Evolutionary conservation across 2,113 vertebrate species (phyloP).

Genomic region (Ibidorhyncha struthersii): DNA sequence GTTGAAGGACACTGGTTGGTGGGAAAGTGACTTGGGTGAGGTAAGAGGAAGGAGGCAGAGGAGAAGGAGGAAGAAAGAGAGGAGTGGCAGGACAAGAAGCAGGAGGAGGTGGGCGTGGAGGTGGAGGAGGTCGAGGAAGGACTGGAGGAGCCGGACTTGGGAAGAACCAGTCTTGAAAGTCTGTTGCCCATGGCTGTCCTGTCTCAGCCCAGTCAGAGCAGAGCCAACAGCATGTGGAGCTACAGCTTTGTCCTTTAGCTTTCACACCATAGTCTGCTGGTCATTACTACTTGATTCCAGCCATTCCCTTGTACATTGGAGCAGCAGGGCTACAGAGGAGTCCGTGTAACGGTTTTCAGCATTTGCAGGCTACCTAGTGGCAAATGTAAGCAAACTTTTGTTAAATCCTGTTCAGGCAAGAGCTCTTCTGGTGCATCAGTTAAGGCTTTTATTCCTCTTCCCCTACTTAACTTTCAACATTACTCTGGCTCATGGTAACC

Average conservation of each 20-base stretch:
- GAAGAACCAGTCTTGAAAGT: neutral
- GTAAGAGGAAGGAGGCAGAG: neutral
- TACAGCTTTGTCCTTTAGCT: neutral
- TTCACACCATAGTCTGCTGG: rapidly evolving
- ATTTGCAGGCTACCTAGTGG: neutral
- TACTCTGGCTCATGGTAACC: neutral
- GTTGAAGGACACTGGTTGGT: rapidly evolving
- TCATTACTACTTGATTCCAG: neutral
- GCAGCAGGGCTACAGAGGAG: neutral
- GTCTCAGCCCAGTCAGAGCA: neutral
- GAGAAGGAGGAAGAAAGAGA: neutral
- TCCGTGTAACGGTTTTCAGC: neutral
- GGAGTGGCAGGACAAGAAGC: neutral
- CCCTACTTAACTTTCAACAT: neutral
- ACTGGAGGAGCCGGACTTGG: neutral
- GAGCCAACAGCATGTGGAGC: neutral
- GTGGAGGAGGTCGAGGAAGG: neutral
- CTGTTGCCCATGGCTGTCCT: neutral
- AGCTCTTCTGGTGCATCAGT: neutral
- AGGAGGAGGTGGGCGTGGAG: neutral
- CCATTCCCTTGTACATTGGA: neutral
- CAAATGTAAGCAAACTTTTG: neutral
- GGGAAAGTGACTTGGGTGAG: neutral
- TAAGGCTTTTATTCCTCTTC: neutral
- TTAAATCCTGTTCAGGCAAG: neutral